A percentile compares a stretch with the other conserved stretches of the same genome.
Conservation (phyloP, 2,797 vertebrate species). For the Pangasius krempfi region DNA sequence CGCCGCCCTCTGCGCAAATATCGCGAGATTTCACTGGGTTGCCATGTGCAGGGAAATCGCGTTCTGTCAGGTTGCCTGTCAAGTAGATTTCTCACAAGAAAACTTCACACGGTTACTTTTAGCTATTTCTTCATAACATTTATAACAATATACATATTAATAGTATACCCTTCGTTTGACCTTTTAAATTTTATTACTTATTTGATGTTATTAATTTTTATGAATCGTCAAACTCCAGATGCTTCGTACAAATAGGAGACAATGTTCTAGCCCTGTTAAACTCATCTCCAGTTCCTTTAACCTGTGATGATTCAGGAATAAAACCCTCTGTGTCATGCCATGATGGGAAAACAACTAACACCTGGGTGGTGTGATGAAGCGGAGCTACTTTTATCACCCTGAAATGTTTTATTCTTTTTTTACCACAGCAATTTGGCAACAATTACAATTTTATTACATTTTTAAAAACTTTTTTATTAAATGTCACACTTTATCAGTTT, state of each 20-base stretch:
- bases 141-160: neutral
- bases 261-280: neutral
- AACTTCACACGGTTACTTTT: neutral
- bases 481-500: too few species aligned
- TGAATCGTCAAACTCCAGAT: neutral
- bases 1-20: slow-evolving; percentile 55
- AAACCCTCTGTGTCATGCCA: neutral
- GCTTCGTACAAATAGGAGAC: neutral
- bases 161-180: neutral
- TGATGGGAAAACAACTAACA: neutral
- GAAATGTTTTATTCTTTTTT: neutral
- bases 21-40: slow-evolving; percentile 60
- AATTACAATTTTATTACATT: too few species aligned
- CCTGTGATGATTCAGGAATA: neutral
- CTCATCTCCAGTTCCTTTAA: neutral
- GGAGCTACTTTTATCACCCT: neutral
- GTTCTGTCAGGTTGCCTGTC: neutral
- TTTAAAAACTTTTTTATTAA: too few species aligned
- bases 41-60: slow-evolving; percentile 26
- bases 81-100: neutral
- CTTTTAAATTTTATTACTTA: neutral
- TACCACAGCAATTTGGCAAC: too few species aligned
- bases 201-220: neutral
- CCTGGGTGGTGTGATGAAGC: too few species aligned
- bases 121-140: neutral